Evolutionary conservation across 2,888 invertebrate species (phyloP).

Genomic region (Apamea crenata): DNA sequence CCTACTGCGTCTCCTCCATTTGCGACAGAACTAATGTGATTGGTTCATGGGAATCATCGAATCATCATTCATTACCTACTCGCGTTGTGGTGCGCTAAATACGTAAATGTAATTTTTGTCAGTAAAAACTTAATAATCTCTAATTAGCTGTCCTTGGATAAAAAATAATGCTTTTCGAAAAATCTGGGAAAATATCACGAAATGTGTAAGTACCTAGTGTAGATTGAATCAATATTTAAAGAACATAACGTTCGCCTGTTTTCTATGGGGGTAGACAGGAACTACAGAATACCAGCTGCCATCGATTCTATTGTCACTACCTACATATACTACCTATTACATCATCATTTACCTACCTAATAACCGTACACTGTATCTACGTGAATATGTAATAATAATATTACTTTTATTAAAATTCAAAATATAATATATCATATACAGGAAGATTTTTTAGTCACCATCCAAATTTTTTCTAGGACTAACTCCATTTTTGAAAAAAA

Average conservation of each 20-base stretch:
- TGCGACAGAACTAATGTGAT: constrained; percentile 33
- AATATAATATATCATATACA: too few species aligned
- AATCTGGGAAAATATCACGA: background rate
- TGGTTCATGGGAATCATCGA: constrained; percentile 51
- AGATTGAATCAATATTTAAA: background rate
- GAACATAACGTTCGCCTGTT: too few species aligned
- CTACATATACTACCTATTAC: too few species aligned
- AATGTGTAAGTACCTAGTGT: background rate
- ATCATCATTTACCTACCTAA: too few species aligned
- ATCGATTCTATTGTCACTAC: too few species aligned
- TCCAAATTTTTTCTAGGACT: too few species aligned
- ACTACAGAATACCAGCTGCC: background rate
- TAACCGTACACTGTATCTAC: too few species aligned
- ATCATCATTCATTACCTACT: constrained; percentile 25
- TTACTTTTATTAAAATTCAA: too few species aligned
- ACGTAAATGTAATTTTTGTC: background rate
- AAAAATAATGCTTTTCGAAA: background rate
- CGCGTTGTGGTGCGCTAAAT: background rate
- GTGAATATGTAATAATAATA: too few species aligned
- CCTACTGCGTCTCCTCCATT: constrained; percentile 30
- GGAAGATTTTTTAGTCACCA: too few species aligned
- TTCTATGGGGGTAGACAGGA: background rate
- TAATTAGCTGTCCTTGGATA: background rate
- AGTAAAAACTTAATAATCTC: background rate
- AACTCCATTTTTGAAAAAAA: too few species aligned